Evolutionary conservation across 1,140 invertebrate species (phyloP).

Genomic region (Drosophila tsacasi): DNA sequence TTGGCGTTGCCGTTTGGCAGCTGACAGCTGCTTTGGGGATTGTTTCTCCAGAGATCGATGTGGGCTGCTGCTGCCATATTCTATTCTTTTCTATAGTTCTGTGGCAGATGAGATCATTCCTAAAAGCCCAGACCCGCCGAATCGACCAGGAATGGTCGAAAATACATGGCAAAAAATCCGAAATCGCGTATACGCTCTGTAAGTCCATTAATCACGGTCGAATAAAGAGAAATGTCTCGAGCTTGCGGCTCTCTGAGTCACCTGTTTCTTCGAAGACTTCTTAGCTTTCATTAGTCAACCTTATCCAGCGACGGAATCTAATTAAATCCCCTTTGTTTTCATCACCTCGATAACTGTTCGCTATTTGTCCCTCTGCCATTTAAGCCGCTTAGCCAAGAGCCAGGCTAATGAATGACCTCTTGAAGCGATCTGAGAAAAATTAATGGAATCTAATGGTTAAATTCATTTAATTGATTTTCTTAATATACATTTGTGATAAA

Average conservation of each 20-base stretch:
- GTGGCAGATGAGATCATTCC: conserved; percentile 72
- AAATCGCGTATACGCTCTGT: conserved; percentile 57
- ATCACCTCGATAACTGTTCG: conserved; percentile 43
- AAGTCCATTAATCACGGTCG: conserved; percentile 74
- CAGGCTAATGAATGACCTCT: conserved; percentile 31
- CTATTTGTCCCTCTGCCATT: conserved; percentile 42
- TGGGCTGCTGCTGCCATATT: conserved; percentile 44
- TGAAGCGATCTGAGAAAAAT: conserved; percentile 13
- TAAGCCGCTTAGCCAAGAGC: conserved; percentile 43
- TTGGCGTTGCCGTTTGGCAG: conserved; percentile 11
- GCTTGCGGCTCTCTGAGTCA: conserved; percentile 40
- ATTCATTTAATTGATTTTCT: neutral
- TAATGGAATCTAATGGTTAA: too few species aligned
- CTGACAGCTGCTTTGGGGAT: conserved; percentile 47
- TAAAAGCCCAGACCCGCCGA: conserved; percentile 50
- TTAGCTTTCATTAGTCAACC: conserved; percentile 45
- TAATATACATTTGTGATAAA: too few species aligned
- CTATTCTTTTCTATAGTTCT: conserved; percentile 12
- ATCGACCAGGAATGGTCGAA: conserved; percentile 31
- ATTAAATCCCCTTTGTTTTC: conserved; percentile 57
- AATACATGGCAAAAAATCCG: conserved; percentile 34
- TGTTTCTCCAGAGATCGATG: conserved; percentile 53
- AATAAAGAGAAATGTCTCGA: conserved; percentile 48
- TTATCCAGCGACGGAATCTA: conserved; percentile 52
- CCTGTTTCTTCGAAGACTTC: conserved; percentile 33